Evolutionary conservation across 2,888 invertebrate species (phyloP), one percentile per base, ranked within the genome.

Genomic region (Epistrophe eligans): DNA sequence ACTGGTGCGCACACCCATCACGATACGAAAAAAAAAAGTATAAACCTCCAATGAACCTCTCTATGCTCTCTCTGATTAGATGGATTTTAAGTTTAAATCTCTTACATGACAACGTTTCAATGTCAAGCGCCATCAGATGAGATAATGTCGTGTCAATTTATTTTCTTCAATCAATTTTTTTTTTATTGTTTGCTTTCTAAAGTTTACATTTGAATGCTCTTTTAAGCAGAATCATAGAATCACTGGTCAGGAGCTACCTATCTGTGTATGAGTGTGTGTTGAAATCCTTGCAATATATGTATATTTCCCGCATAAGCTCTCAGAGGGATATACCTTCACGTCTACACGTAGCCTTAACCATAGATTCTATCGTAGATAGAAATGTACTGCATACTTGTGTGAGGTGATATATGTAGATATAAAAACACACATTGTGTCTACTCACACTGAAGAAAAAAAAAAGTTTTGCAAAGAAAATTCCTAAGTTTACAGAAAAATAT

Each of bases 51-150:
- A 58, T 45, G 67, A 73, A 66, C 67, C 55, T 55, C 70, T 55
- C 17, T 24, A 24, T n/a, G 55, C 55, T 70, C 70, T 24, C 55
- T 24, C 55, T 70, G 28, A 81, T 58, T 72, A 24, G 17, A 77
- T 72, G 71, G 60, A 66, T 84, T 80, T 76, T 80, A 76, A 79
- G 76, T 80, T 76, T 66, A 72, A 64, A 80, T 84, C 45, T 76
- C 52, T 66, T 17, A 64, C 84, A 84, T 66, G 79, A 74, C 58
- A 74, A 28, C 70, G 32, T 50, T 45, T 76, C 45, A 76, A 73
- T 79, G 79, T 66, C 74, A 60, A 66, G 40, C 70, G 15, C 57
- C 74, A 79, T 79, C 79, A 58, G 81, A 77, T 73, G 52, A 74
- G 70, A 70, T 74, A 64, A 76, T 70, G 70, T 70, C 83, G 73